Percentiles rank a stretch among this genome's conserved stretches.
Conservation (phyloP, 2,113 vertebrate genomes). For the Helogale parvula region DNA sequence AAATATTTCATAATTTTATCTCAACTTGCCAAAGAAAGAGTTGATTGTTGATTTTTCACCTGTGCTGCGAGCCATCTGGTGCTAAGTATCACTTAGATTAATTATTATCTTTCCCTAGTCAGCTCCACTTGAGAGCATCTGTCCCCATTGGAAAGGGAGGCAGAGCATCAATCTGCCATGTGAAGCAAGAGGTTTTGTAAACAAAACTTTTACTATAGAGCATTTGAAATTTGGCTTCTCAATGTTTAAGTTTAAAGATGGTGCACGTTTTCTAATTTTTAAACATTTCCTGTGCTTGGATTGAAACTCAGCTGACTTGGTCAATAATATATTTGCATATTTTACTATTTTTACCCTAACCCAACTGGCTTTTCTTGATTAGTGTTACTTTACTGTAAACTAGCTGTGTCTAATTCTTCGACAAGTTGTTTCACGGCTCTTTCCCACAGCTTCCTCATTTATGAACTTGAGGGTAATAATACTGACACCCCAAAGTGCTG, state of each 20-base stretch:
- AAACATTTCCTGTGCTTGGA: neutral
- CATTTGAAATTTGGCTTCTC: neutral
- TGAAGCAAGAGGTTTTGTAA: neutral
- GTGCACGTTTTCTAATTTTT: neutral
- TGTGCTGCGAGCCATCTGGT: conserved; percentile 41
- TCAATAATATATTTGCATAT: neutral
- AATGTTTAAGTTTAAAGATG: neutral
- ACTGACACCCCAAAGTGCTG: neutral
- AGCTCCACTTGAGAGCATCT: conserved; percentile 56
- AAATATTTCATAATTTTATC: conserved; percentile 49
- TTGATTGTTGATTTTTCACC: conserved; percentile 51
- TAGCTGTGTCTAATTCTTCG: neutral
- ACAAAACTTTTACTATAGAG: neutral
- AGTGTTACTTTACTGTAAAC: neutral
- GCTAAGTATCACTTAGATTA: conserved; percentile 63
- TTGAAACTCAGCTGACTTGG: neutral
- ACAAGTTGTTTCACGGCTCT: neutral
- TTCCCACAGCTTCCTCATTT: neutral
- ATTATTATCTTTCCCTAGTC: conserved; percentile 45
- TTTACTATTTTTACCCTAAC: neutral
- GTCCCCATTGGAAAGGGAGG: conserved; percentile 14
- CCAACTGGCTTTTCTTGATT: neutral
- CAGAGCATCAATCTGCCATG: conserved; percentile 6
- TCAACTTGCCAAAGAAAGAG: conserved; percentile 35
- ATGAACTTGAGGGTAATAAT: neutral